A percentile compares a stretch with the other conserved stretches of the same genome.
phyloP scores from a whole-genome alignment of 2,113 vertebrate species.

The Electrona antarctica region DNA sequence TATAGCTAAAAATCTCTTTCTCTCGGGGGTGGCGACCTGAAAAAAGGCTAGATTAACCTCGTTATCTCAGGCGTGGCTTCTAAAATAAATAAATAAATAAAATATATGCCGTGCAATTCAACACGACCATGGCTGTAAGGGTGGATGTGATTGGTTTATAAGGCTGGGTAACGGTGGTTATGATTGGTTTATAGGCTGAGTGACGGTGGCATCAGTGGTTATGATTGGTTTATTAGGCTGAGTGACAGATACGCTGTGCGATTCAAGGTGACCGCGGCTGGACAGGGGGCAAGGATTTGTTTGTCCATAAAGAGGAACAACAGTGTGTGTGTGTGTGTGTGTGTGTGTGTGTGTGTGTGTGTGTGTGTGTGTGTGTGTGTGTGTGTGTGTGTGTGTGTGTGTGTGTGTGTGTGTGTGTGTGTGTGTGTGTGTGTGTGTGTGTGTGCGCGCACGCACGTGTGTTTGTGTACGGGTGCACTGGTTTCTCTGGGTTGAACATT shows the following conservation, averaged over 20 bases:
- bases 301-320: neutral
- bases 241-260: neutral
- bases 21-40: no score
- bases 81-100: no score
- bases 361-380: neutral
- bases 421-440: neutral
- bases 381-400: neutral
- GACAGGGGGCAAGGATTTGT: conserved; percentile 18
- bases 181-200: conserved; percentile 28
- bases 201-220: neutral
- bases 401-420: neutral
- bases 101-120: no score
- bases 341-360: neutral
- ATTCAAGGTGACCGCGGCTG: neutral
- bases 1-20: no score
- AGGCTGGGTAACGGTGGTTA: neutral
- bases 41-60: no score
- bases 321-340: neutral
- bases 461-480: no score
- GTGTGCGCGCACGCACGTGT: neutral
- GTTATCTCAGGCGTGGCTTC: no score
- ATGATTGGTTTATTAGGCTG: conserved; percentile 23
- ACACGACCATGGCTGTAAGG: no score
- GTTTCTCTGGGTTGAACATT: no score
- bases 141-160: no score